Conservation (phyloP, 2,113 vertebrate genomes). For the Shinisaurus crocodilurus region DNA sequence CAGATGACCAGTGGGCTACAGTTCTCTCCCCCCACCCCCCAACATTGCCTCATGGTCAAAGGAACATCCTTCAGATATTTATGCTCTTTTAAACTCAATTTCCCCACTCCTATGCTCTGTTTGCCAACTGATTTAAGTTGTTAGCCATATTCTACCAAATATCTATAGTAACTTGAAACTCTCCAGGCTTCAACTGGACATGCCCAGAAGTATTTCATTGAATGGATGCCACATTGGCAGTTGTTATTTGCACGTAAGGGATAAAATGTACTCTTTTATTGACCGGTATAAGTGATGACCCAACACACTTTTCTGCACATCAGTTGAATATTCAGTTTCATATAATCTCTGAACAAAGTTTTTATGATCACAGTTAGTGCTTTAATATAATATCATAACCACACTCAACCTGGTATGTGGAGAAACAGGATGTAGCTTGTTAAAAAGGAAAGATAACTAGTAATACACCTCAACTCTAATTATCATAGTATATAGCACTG, state of each 20-base stretch:
- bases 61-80: background rate
- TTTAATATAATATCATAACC: background rate
- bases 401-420: background rate
- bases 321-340: background rate
- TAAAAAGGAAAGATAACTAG: background rate
- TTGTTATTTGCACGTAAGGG: background rate
- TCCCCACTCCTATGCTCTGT: background rate
- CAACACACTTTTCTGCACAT: background rate
- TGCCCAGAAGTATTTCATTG: background rate
- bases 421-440: background rate
- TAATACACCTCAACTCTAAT: background rate
- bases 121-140: background rate
- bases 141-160: background rate
- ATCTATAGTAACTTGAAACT: background rate
- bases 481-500: constrained; percentile 12
- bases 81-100: background rate
- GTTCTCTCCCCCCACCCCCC: too few species aligned
- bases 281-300: background rate
- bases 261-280: background rate
- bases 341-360: background rate
- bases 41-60: background rate
- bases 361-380: background rate
- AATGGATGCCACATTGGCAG: background rate
- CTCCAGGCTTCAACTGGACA: background rate
- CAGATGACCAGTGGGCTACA: too few species aligned